Evolutionary conservation across 2,797 vertebrate genomes (phyloP).

Genomic region (Cossypha polioptera): DNA sequence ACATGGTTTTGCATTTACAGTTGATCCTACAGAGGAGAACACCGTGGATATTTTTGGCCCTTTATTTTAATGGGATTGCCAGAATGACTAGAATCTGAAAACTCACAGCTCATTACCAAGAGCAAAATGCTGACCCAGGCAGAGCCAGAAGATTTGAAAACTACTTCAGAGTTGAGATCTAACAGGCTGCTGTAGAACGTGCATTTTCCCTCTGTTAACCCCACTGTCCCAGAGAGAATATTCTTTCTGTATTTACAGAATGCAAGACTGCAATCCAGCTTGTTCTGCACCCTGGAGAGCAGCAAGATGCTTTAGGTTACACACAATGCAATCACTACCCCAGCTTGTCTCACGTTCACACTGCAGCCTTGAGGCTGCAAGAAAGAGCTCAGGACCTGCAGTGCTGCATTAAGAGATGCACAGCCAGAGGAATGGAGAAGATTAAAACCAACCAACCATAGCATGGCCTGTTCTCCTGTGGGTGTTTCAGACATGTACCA

Average conservation of each 20-base stretch:
- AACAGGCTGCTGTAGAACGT: neutral
- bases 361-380: neutral
- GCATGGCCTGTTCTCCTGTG: neutral
- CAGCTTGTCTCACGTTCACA: neutral
- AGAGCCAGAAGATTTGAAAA: neutral
- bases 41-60: neutral
- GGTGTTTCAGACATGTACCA: neutral
- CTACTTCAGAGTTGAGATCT: neutral
- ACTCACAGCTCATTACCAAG: conserved; percentile 49
- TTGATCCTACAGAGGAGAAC: neutral
- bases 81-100: conserved; percentile 33
- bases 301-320: neutral
- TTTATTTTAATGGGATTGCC: conserved; percentile 29
- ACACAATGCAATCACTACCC: neutral
- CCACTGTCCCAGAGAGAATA: neutral
- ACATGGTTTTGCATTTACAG: conserved; percentile 2
- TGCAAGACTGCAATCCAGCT: neutral
- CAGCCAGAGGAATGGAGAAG: neutral
- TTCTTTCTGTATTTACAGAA: neutral
- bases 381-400: neutral
- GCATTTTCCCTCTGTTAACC: neutral
- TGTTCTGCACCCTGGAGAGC: neutral
- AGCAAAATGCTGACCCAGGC: conserved; percentile 33
- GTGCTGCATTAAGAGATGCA: neutral
- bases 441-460: neutral